These are phyloP conservation scores for Melangyna quadrimaculata DNA, from an alignment of 2,888 invertebrate genomes.

Conservation along the genomic window DNA sequence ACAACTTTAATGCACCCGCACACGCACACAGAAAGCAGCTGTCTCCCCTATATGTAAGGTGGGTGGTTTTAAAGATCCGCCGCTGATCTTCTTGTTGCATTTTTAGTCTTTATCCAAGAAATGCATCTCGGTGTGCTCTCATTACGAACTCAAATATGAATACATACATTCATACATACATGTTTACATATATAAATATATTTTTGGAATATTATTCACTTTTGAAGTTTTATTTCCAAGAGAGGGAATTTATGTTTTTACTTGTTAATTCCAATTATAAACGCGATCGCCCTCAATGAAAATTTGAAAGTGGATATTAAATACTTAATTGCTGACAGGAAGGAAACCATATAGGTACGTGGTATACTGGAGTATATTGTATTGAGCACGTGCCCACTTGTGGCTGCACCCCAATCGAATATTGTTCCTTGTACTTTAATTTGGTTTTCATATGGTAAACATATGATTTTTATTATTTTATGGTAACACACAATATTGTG, in stretches of 20 bases:
- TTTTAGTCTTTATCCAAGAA: conserved; percentile 10
- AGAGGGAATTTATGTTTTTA: conserved; percentile 35
- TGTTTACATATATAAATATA: not conserved
- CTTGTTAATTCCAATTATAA: conserved; percentile 21
- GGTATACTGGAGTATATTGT: conserved; percentile 23
- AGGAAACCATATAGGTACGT: conserved; percentile 44
- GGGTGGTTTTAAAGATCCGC: conserved; percentile 44
- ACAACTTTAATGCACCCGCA: conserved; percentile 1
- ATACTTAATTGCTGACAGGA: conserved; percentile 70
- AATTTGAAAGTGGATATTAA: conserved; percentile 62
- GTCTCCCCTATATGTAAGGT: conserved; percentile 41
- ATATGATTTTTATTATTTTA: conserved; percentile 19
- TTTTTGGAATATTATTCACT: conserved; percentile 10
- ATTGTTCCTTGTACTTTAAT: not conserved
- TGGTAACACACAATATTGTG: too few relatives aligned
- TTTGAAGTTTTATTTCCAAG: conserved; percentile 35
- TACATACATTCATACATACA: not conserved
- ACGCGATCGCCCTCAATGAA: conserved; percentile 32
- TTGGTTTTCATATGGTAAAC: conserved; percentile 41
- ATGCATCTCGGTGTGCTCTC: conserved; percentile 24
- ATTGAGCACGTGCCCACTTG: conserved; percentile 21
- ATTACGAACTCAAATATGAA: not conserved
- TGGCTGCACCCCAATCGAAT: conserved; percentile 10
- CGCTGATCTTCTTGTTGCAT: not conserved
- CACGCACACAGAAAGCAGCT: conserved; percentile 13